These are phyloP conservation scores for Nylanderia fulva DNA, from an alignment of 1,140 invertebrate genomes.

Conservation along the genomic window DNA sequence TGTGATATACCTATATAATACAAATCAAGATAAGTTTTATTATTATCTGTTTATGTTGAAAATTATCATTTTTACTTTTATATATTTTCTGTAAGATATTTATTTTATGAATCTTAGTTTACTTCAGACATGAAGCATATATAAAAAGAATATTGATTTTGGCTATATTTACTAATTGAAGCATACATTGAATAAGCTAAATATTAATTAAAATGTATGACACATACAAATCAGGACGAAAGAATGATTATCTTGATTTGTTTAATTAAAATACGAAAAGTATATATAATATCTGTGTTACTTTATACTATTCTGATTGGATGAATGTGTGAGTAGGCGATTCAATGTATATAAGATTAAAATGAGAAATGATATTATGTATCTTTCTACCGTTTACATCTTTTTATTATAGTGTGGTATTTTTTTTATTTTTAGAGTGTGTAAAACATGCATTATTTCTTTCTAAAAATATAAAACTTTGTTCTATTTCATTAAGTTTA, in stretches of 20 bases:
- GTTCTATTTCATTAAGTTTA: neutral
- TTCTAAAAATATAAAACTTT: constrained; percentile 12
- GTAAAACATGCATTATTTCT: constrained; percentile 31
- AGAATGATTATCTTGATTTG: constrained; percentile 38
- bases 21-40: constrained; percentile 37
- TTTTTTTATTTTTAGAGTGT: constrained; percentile 23
- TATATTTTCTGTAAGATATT: neutral
- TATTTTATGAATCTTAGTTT: constrained; percentile 8
- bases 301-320: constrained; percentile 12
- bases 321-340: neutral
- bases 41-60: constrained; percentile 4
- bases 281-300: constrained; percentile 3
- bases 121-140: constrained; percentile 1
- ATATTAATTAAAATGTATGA: neutral
- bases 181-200: neutral
- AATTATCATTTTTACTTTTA: neutral
- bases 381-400: neutral
- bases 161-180: neutral
- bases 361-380: neutral
- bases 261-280: constrained; percentile 12
- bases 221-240: neutral
- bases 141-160: constrained; percentile 17
- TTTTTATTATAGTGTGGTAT: constrained; percentile 14
- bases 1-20: neutral
- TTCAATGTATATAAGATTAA: constrained; percentile 5